A percentile compares a stretch with the other conserved stretches of the same genome.
Evolutionary conservation across 2,113 vertebrate species (phyloP).

Genomic region (Pelodiscus sinensis): DNA sequence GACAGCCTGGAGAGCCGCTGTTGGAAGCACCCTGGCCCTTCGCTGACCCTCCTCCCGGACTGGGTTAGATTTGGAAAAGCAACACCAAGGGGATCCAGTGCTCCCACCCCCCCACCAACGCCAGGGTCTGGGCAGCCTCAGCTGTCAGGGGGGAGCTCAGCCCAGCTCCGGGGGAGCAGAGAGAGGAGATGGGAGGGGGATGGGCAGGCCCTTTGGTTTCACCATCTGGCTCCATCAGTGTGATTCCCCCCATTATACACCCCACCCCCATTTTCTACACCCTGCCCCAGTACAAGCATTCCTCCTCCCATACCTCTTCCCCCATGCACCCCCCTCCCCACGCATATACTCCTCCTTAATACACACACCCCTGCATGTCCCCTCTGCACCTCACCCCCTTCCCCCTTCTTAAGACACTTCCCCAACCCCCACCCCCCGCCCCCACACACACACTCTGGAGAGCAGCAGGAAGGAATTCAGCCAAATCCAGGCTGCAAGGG

Average conservation of each 20-base stretch:
- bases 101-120: neutral
- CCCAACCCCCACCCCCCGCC: too few species aligned
- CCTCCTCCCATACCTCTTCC: neutral
- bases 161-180: neutral
- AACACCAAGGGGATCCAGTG: neutral
- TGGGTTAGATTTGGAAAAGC: neutral
- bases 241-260: neutral
- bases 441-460: neutral
- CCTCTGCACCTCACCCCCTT: too few species aligned
- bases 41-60: neutral
- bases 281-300: neutral
- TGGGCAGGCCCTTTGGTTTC: neutral
- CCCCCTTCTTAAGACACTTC: too few species aligned
- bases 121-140: neutral
- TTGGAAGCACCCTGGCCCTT: neutral
- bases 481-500: neutral
- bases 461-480: neutral
- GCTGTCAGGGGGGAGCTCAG: neutral
- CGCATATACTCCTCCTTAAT: neutral
- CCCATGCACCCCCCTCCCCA: too few species aligned
- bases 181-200: neutral
- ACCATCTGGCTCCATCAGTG: neutral
- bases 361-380: too few species aligned
- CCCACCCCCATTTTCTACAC: neutral
- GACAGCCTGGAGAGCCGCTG: neutral